Percentiles rank a stretch among this genome's conserved stretches.
phyloP scores from a whole-genome alignment of 1,140 invertebrate species.

The Pseudomyrmex concolor region DNA sequence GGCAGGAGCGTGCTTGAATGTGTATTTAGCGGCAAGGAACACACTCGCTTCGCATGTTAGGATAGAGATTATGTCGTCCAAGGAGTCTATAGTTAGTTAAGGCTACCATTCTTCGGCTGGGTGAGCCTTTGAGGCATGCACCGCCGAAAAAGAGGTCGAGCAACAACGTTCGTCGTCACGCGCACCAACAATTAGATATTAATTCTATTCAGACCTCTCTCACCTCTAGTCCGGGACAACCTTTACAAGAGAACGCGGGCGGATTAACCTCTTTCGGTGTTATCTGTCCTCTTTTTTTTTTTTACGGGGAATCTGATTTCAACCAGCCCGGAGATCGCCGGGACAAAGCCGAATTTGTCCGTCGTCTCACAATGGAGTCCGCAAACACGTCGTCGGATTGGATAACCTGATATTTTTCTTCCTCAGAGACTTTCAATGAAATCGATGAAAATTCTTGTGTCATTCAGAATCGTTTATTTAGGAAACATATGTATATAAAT shows the following conservation, averaged over 20 bases:
- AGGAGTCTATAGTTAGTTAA: constrained; percentile 80
- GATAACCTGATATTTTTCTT: constrained; percentile 44
- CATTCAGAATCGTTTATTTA: constrained; percentile 14
- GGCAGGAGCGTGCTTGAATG: constrained; percentile 70
- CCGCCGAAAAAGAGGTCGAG: constrained; percentile 58
- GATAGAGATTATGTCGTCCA: constrained; percentile 78
- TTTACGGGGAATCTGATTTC: constrained; percentile 50
- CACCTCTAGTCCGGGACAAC: constrained; percentile 13
- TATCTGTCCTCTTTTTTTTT: constrained; percentile 31
- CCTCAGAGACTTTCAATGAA: background rate
- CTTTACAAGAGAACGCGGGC: constrained; percentile 33
- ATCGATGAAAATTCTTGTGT: constrained; percentile 21
- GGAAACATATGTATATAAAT: background rate
- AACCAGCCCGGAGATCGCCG: background rate
- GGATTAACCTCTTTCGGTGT: constrained; percentile 73
- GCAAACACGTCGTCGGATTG: constrained; percentile 56
- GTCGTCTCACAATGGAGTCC: constrained; percentile 23
- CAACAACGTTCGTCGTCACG: constrained; percentile 36
- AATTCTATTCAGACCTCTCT: constrained; percentile 73
- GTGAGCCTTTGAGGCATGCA: constrained; percentile 54
- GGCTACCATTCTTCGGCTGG: constrained; percentile 74
- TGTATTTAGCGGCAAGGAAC: constrained; percentile 78
- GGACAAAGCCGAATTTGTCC: constrained; percentile 70
- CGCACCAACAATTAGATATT: constrained; percentile 76
- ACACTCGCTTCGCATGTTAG: constrained; percentile 73